These are phyloP conservation scores for Chelonia mydas DNA, from an alignment of 2,797 vertebrate species.

Conservation along the genomic window DNA sequence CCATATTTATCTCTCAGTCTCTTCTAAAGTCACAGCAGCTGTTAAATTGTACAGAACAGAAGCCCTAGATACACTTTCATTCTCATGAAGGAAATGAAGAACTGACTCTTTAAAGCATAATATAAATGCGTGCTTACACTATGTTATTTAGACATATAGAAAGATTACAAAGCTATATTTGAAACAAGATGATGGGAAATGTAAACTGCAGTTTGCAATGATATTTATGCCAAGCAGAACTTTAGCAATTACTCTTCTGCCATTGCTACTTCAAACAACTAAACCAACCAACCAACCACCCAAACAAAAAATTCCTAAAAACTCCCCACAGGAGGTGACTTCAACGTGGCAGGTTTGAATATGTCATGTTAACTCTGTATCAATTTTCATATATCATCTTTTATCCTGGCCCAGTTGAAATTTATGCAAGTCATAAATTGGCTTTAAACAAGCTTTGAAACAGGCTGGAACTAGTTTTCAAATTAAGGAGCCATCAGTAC, in stretches of 20 bases:
- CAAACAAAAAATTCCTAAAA: constrained; percentile 4
- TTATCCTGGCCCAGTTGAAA: constrained; percentile 78
- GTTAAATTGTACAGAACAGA: not conserved
- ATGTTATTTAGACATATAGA: constrained; percentile 3
- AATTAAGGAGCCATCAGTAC: constrained; percentile 90
- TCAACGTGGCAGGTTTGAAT: constrained; percentile 68
- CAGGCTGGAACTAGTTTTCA: constrained; percentile 84
- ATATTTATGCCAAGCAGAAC: constrained; percentile 10
- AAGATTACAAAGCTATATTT: not conserved
- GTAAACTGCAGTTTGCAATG: not conserved
- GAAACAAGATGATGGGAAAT: constrained; percentile 45
- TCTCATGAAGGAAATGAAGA: constrained; percentile 18
- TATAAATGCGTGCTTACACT: not conserved
- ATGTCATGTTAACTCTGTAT: constrained; percentile 78
- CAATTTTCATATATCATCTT: constrained; percentile 81
- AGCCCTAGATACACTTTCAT: not conserved
- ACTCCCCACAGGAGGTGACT: constrained; percentile 7
- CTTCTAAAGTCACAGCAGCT: not conserved
- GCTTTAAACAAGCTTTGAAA: constrained; percentile 89
- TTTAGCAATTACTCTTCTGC: constrained; percentile 22
- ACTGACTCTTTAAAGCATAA: not conserved
- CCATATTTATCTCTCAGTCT: not conserved
- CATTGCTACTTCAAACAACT: constrained; percentile 4
- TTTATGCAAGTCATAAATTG: constrained; percentile 89
- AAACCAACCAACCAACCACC: not conserved